These are phyloP conservation scores for Cliona cf. orientalis DNA, from an alignment of 37 sponge, comb jelly and placozoan genomes.

Conservation along the genomic window DNA sequence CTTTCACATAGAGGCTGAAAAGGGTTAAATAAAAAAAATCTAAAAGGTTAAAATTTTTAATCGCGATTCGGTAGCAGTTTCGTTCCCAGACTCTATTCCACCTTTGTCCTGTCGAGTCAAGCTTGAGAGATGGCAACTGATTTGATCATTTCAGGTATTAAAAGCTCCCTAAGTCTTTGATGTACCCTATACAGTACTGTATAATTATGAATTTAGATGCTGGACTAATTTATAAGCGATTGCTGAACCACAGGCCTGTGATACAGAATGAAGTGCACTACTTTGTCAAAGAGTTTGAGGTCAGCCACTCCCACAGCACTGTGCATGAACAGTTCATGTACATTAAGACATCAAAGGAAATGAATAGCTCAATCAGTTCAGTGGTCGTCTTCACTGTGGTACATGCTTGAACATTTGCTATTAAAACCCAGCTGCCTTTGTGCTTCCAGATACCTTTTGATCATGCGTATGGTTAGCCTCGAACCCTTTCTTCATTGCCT, in stretches of 20 bases:
- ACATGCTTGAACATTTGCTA: too few relatives aligned
- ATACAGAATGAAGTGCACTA: slow-evolving; percentile 75
- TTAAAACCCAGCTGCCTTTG: too few relatives aligned
- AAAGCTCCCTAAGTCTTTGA: neutral
- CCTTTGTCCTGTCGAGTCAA: neutral
- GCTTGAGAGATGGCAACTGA: slow-evolving; percentile 57
- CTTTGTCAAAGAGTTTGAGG: slow-evolving; percentile 85
- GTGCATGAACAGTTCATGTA: slow-evolving; percentile 1
- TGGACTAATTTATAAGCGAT: slow-evolving; percentile 63
- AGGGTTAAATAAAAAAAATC: too few relatives aligned
- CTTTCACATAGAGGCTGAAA: too few relatives aligned
- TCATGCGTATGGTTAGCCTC: too few relatives aligned
- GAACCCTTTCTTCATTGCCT: too few relatives aligned
- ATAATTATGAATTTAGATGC: slow-evolving; percentile 27
- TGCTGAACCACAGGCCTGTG: slow-evolving; percentile 69
- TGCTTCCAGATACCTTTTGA: too few relatives aligned
- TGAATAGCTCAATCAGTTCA: too few relatives aligned
- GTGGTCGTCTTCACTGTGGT: too few relatives aligned
- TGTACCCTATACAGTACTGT: neutral
- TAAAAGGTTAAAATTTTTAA: too few relatives aligned
- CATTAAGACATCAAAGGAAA: too few relatives aligned
- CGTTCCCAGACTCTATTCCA: neutral
- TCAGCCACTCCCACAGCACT: slow-evolving; percentile 2
- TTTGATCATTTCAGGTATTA: slow-evolving; percentile 38
- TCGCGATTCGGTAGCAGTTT: neutral